Base-by-base conservation (phyloP, 1,140 invertebrate genomes). In the Cydia pomonella region DNA sequence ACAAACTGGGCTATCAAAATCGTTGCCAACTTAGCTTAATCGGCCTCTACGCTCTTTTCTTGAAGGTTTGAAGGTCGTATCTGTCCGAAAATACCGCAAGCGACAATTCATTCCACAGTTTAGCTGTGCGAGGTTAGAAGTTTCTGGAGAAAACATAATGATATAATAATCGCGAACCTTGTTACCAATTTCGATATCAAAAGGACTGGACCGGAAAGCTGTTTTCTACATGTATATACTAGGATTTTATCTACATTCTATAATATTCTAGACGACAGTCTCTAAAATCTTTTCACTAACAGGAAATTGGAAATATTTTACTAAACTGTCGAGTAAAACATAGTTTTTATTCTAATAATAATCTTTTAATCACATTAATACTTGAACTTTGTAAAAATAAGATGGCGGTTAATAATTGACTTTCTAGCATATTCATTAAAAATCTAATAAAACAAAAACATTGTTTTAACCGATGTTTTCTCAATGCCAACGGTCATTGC, bases 311-410 rank as follows among this genome's bases (percentile, higher is more conserved):
- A 29, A 29, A 64, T 27, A 63, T 29, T 69, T 18, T 18, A 6
- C 5, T 69, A 69, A 69, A 69, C n/a, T 33, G 64, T 69, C 64
- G 29, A 18, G 29, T 33, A 69, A 12, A 38, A 18, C n/a, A 6
- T 33, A 64, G 10, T 29, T 66, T 7, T 27, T n/a, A 66, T 66
- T 29, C 63, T 66, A 66, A 66, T 66, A 69, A 69, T 69, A 33
- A 29, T 69, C 64, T 38, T 33, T 69, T 69, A 69, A 69, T 69
- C 29, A 69, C 29, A 38, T 38, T 69, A 33, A 66, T 66, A 66
- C 10, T 33, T 69, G n/a, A 41, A 33, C 4, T 69, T 41, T 69
- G n/a, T 21, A 21, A 38, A 69, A 69, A 38, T 18, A 69, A 69
- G 13, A 69, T 69, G n/a, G 13, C n/a, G 63, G 9, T 66, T 69